Conservation (phyloP, 2,113 vertebrate species). For the Saccopteryx leptura region DNA sequence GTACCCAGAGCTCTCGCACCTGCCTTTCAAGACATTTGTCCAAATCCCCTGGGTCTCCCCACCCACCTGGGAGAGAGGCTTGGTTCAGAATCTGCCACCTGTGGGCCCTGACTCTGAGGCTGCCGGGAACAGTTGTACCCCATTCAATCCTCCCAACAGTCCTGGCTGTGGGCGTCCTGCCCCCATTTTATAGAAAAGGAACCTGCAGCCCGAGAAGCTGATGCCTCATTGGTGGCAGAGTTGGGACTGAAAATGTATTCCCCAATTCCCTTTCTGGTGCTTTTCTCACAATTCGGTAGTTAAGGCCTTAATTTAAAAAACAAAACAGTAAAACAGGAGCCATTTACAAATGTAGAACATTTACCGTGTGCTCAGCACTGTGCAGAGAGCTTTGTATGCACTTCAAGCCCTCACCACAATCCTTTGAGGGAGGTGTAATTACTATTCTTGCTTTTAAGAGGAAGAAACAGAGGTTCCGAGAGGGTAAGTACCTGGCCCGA, state of each 20-base stretch:
- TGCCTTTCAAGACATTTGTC: not conserved
- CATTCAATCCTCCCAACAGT: not conserved
- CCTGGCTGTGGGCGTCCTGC: not conserved
- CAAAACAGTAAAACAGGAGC: not conserved
- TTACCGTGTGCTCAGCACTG: not conserved
- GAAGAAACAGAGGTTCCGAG: not conserved
- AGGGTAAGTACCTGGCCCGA: not conserved
- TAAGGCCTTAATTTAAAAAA: conserved; percentile 29
- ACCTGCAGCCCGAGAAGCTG: not conserved
- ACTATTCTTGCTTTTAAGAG: not conserved
- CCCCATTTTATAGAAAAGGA: not conserved
- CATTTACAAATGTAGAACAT: not conserved
- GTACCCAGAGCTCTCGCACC: not conserved
- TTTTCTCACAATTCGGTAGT: not conserved
- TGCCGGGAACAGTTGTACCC: conserved; percentile 39
- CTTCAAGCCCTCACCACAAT: not conserved
- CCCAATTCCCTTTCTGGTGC: not conserved
- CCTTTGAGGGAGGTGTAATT: not conserved
- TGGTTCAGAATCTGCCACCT: not conserved
- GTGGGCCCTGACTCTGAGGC: conserved; percentile 71
- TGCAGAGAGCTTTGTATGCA: not conserved
- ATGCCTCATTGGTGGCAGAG: not conserved
- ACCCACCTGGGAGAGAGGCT: not conserved
- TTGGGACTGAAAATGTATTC: not conserved
- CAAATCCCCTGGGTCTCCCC: not conserved